Percentiles rank a stretch among this genome's conserved stretches.
Conservation (phyloP, 1,140 invertebrate genomes). For the Drosophila prosaltans region DNA sequence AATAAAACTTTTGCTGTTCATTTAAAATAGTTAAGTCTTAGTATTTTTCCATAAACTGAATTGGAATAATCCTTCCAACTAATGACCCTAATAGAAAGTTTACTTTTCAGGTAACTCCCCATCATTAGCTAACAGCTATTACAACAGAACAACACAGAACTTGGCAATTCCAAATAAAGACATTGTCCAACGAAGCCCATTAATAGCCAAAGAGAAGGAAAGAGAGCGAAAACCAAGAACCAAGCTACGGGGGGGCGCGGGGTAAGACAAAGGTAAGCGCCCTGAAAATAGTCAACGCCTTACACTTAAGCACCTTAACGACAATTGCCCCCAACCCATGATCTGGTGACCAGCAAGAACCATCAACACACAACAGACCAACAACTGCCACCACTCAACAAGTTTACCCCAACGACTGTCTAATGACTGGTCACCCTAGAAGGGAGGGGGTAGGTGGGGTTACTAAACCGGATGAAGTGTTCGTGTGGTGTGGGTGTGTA, state of each 20-base stretch:
- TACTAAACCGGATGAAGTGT: background rate
- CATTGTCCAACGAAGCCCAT: constrained; percentile 48
- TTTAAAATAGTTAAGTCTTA: background rate
- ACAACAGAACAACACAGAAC: background rate
- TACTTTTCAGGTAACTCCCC: constrained; percentile 22
- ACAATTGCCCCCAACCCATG: constrained; percentile 46
- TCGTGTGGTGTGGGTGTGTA: constrained; percentile 4
- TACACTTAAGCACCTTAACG: constrained; percentile 73
- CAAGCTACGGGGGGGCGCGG: background rate
- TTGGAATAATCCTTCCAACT: constrained; percentile 2
- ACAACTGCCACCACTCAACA: constrained; percentile 54
- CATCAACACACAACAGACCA: constrained; percentile 27
- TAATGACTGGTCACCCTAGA: constrained; percentile 65
- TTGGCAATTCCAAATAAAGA: constrained; percentile 45
- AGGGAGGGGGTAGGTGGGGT: background rate
- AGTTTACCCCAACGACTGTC: constrained; percentile 32
- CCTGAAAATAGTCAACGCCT: constrained; percentile 57
- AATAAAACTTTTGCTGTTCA: background rate
- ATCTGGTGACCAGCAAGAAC: constrained; percentile 31
- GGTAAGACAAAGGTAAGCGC: constrained; percentile 20
- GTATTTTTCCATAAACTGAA: background rate
- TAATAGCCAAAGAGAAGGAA: constrained; percentile 38
- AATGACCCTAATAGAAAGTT: constrained; percentile 21
- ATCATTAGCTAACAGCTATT: constrained; percentile 37
- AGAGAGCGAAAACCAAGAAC: background rate